phyloP scores from a whole-genome alignment of 2,113 vertebrate species.

The Myrmecobius fasciatus region DNA sequence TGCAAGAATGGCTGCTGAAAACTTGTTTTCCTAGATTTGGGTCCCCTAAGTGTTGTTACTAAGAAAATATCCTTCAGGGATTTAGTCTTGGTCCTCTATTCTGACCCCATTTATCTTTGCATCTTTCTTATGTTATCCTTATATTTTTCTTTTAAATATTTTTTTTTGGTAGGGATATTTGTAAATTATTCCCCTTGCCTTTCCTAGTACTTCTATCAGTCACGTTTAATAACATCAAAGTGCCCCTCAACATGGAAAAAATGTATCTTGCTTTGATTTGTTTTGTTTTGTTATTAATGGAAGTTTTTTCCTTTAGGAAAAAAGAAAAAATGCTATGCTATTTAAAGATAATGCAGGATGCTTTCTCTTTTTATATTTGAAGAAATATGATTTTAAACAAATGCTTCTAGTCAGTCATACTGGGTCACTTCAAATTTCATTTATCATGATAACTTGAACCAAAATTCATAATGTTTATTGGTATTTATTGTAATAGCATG shows the following conservation, averaged over 20 bases:
- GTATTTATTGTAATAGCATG: background rate
- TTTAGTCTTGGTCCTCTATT: background rate
- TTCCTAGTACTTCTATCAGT: background rate
- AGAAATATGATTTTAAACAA: background rate
- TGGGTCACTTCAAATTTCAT: constrained; percentile 4
- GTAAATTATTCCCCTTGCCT: background rate
- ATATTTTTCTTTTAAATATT: background rate
- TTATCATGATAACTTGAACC: constrained; percentile 22
- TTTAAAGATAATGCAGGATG: background rate
- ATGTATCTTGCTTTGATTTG: background rate
- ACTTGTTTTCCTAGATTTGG: background rate
- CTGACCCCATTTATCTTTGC: background rate
- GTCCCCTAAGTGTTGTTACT: background rate
- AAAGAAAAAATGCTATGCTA: background rate
- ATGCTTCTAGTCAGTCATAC: background rate
- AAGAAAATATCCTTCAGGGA: background rate
- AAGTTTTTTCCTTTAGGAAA: background rate
- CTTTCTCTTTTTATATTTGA: constrained; percentile 16
- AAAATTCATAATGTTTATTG: background rate
- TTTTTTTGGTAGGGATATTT: background rate
- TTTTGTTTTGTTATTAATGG: background rate
- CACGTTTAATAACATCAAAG: background rate
- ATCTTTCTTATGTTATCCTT: background rate
- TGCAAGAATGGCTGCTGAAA: background rate
- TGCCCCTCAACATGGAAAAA: background rate